Percentiles rank a stretch among this genome's conserved stretches.
phyloP scores from a whole-genome alignment of 2,797 vertebrate species.

The Rallus crepitans region DNA sequence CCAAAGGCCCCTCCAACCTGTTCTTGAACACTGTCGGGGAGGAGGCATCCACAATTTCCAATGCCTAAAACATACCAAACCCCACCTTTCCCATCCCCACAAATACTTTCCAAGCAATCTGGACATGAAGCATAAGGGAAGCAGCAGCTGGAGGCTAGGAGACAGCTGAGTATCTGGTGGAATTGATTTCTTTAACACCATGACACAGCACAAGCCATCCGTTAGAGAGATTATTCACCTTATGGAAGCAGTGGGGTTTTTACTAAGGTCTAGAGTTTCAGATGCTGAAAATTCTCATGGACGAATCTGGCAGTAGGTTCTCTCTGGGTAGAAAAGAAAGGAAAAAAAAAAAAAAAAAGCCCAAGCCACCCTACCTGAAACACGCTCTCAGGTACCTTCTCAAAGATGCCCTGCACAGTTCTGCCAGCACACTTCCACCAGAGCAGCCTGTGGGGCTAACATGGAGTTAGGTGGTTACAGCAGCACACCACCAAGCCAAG shows the following conservation, averaged over 20 bases:
- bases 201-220: conserved; percentile 11
- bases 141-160: conserved; percentile 52
- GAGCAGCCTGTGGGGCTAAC: not conserved
- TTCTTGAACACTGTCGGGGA: too few species aligned
- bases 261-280: not conserved
- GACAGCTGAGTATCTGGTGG: conserved; percentile 49
- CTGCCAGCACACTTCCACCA: not conserved
- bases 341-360: too few species aligned
- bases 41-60: too few species aligned
- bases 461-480: not conserved
- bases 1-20: too few species aligned
- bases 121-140: not conserved
- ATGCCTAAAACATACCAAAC: conserved; percentile 42
- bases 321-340: too few species aligned
- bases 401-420: not conserved
- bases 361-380: not conserved
- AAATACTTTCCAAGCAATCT: conserved; percentile 51
- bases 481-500: not conserved
- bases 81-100: not conserved
- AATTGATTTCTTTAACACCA: not conserved
- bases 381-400: not conserved
- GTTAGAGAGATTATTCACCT: not conserved
- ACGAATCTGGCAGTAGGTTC: too few species aligned
- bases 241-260: not conserved
- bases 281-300: not conserved